These are phyloP conservation scores for Ichneumoninae sp. DNA, from an alignment of 2,888 invertebrate species.

Conservation along the genomic window DNA sequence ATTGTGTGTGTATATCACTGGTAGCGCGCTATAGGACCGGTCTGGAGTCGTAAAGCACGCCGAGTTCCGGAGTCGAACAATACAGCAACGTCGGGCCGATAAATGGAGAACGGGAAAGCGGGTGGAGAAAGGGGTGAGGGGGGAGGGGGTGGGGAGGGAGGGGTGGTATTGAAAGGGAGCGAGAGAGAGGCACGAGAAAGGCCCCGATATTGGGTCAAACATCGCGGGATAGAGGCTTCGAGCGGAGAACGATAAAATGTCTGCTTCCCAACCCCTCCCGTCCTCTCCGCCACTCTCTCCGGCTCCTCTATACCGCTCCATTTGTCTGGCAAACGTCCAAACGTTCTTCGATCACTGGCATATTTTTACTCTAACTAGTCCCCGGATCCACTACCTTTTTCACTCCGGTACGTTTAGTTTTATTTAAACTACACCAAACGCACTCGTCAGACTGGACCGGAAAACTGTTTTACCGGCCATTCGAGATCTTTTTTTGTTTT, in stretches of 20 bases:
- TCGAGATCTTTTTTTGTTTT: neutral
- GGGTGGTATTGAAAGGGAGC: conserved; percentile 16
- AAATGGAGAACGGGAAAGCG: conserved; percentile 50
- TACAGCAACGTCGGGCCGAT: conserved; percentile 61
- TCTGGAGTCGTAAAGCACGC: conserved; percentile 65
- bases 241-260: conserved; percentile 69
- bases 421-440: conserved; percentile 37
- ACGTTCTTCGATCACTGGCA: conserved; percentile 66
- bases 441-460: conserved; percentile 58
- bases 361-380: conserved; percentile 66
- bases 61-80: conserved; percentile 67
- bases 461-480: neutral
- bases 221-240: conserved; percentile 61
- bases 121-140: conserved; percentile 5
- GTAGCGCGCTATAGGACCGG: conserved; percentile 20
- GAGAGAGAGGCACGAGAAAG: conserved; percentile 34
- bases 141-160: neutral
- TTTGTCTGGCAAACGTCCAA: conserved; percentile 72
- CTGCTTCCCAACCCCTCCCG: conserved; percentile 32
- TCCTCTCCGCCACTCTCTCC: neutral
- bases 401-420: conserved; percentile 37
- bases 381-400: conserved; percentile 38
- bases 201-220: conserved; percentile 68
- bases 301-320: conserved; percentile 60
- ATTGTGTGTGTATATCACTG: neutral